Percentiles rank a stretch among this genome's conserved stretches.
phyloP scores from a whole-genome alignment of 2,113 vertebrate genomes.

The Syngnathus typhle region DNA sequence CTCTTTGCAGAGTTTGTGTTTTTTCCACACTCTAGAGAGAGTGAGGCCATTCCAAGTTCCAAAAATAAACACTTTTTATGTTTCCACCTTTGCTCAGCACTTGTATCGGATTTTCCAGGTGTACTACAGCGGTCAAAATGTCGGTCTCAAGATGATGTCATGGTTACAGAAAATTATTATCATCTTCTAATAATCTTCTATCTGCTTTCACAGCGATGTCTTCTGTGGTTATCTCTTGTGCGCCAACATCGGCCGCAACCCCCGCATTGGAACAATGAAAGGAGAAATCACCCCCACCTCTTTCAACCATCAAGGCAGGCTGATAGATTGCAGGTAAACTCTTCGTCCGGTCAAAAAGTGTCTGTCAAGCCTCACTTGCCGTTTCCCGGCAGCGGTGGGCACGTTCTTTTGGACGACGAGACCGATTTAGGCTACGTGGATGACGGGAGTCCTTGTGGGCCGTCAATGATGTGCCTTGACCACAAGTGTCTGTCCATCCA shows the following conservation, averaged over 20 bases:
- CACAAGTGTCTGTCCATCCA: slow-evolving; percentile 95
- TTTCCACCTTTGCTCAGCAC: background rate
- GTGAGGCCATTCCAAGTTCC: background rate
- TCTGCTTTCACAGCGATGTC: slow-evolving; percentile 78
- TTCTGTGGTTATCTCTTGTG: slow-evolving; percentile 97
- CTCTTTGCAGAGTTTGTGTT: background rate
- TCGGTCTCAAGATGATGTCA: background rate
- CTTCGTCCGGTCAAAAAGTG: background rate
- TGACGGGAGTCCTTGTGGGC: slow-evolving; percentile 95
- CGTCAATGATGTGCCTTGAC: slow-evolving; percentile 99
- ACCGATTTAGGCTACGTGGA: slow-evolving; percentile 97
- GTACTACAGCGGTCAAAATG: background rate
- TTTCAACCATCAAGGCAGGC: slow-evolving; percentile 90
- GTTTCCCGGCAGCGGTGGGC: slow-evolving; percentile 76
- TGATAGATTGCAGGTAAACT: slow-evolving; percentile 92
- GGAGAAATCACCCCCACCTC: slow-evolving; percentile 89
- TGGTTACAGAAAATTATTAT: background rate
- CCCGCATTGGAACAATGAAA: slow-evolving; percentile 87
- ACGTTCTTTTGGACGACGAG: slow-evolving; percentile 92
- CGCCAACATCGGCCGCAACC: slow-evolving; percentile 82
- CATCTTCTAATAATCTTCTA: slow-evolving; percentile 10
- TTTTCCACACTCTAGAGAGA: background rate
- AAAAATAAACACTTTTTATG: background rate
- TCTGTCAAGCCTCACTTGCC: background rate
- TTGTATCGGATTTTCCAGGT: background rate